Percentiles rank a stretch among this genome's conserved stretches.
phyloP scores from a whole-genome alignment of 2,797 vertebrate species.

The Pipistrellus pygmaeus region DNA sequence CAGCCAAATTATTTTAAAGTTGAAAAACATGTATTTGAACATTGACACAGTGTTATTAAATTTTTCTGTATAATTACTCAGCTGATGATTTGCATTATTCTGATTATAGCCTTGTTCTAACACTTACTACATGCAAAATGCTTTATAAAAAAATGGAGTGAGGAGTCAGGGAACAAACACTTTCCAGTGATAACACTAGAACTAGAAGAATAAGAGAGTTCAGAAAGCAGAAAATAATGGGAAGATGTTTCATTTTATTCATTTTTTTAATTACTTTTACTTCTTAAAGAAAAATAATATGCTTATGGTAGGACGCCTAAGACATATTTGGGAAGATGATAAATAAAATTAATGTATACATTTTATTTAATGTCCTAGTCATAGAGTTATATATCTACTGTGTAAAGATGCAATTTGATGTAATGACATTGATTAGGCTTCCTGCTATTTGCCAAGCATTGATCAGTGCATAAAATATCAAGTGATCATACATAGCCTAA shows the following conservation, averaged over 20 bases:
- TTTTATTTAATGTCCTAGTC: constrained; percentile 36
- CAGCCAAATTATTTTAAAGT: constrained; percentile 23
- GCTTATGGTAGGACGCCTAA: neutral
- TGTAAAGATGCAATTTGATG: neutral
- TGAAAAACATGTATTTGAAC: neutral
- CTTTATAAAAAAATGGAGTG: neutral
- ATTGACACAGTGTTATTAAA: neutral
- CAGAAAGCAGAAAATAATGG: neutral
- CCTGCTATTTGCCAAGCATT: constrained; percentile 27
- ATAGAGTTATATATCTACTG: neutral
- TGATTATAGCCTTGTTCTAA: neutral
- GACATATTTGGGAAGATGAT: neutral
- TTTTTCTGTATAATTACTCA: neutral
- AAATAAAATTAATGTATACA: neutral
- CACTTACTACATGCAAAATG: neutral
- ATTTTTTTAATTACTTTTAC: neutral
- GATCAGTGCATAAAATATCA: constrained; percentile 26
- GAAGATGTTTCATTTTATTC: neutral
- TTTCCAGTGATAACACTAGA: neutral
- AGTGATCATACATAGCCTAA: constrained; percentile 32
- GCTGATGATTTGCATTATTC: neutral
- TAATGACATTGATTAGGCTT: neutral
- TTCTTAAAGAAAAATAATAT: constrained; percentile 32
- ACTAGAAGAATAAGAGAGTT: neutral
- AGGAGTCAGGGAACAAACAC: neutral